Evolutionary conservation across 1,140 invertebrate species (phyloP).

Genomic region (Sminthurides bifidus): DNA sequence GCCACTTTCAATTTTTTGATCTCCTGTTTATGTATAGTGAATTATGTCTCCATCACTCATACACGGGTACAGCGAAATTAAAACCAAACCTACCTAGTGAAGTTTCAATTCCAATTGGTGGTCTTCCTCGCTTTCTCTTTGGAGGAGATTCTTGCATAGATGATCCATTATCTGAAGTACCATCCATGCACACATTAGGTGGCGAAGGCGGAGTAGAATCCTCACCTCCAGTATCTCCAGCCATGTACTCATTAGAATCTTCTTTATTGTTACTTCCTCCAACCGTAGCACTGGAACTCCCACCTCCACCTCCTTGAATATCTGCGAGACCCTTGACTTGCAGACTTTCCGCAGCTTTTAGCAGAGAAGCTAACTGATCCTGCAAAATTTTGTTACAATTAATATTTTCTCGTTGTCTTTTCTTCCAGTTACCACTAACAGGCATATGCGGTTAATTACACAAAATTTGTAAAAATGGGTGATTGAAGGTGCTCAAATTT

Average conservation of each 20-base stretch:
- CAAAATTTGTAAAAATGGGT: no score
- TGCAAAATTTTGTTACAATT: no score
- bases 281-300: constrained; percentile 11
- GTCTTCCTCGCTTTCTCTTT: constrained; percentile 28
- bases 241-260: constrained; percentile 30
- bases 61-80: no score
- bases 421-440: no score
- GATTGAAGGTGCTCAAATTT: no score
- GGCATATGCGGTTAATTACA: no score
- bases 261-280: constrained; percentile 50
- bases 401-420: no score
- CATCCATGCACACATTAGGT: constrained; percentile 22
- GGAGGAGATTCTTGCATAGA: constrained; percentile 22
- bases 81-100: not conserved
- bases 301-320: constrained; percentile 27
- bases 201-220: constrained; percentile 28
- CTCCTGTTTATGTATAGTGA: no score
- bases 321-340: constrained; percentile 74
- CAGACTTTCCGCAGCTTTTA: constrained; percentile 82
- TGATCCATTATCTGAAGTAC: constrained; percentile 21
- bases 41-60: no score
- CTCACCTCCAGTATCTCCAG: constrained; percentile 22
- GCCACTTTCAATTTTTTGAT: no score
- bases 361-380: constrained; percentile 65
- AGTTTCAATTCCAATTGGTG: constrained; percentile 15